Percentiles rank a stretch among this genome's conserved stretches.
Evolutionary conservation across 2,888 invertebrate genomes (phyloP).

Genomic region (Portevinia maculata): DNA sequence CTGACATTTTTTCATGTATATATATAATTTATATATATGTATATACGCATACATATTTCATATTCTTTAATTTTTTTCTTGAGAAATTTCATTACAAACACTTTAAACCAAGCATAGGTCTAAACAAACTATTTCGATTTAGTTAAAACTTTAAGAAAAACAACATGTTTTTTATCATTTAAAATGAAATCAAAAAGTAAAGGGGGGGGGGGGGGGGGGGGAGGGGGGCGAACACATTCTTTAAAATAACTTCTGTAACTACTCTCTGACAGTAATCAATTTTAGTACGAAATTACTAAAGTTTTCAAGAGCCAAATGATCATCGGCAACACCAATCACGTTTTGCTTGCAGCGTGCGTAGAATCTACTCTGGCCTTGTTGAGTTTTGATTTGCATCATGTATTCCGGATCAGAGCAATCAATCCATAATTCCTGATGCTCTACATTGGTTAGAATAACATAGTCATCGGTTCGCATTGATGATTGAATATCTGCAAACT

Average conservation of each 20-base stretch:
- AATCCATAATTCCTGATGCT: slow-evolving; percentile 80
- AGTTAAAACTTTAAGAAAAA: slow-evolving; percentile 26
- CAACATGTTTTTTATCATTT: slow-evolving; percentile 18
- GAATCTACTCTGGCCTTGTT: slow-evolving; percentile 76
- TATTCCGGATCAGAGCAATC: slow-evolving; percentile 78
- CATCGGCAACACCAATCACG: slow-evolving; percentile 78
- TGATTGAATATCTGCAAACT: slow-evolving; percentile 77
- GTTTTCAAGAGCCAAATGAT: slow-evolving; percentile 78
- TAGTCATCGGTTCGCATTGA: slow-evolving; percentile 80
- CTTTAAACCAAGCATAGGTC: slow-evolving; percentile 12
- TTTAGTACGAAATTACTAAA: slow-evolving; percentile 79
- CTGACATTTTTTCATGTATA: slow-evolving; percentile 47
- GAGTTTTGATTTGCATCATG: slow-evolving; percentile 76
- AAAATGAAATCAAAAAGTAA: slow-evolving; percentile 6
- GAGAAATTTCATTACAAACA: slow-evolving; percentile 23
- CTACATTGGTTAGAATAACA: slow-evolving; percentile 77
- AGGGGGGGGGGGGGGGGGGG: background rate
- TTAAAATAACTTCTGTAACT: background rate
- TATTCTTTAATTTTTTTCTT: background rate
- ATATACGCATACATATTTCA: background rate
- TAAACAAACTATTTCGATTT: slow-evolving; percentile 2
- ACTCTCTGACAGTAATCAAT: slow-evolving; percentile 59
- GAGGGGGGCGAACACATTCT: slow-evolving; percentile 1
- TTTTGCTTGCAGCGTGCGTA: slow-evolving; percentile 79
- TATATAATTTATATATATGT: slow-evolving; percentile 1